Base-by-base conservation (phyloP, 2,113 vertebrate genomes). In the Dromas ardeola region DNA sequence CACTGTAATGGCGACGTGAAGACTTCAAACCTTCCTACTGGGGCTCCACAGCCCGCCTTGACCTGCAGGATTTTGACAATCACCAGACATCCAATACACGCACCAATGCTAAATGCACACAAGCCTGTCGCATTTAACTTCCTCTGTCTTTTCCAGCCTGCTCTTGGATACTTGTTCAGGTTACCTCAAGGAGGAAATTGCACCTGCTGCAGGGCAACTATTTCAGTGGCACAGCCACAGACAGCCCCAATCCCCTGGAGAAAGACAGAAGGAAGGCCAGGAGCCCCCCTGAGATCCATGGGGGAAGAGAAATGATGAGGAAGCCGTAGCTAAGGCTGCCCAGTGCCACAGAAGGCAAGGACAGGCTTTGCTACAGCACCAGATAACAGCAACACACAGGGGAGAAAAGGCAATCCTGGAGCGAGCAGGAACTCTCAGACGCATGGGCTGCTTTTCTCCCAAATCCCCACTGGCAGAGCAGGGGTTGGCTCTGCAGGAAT, bases 41-140 rank as follows among this genome's bases (percentile, higher is more conserved):
- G n/a, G 38, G 27, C 26, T 81, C 85, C 53, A 49, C 34, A 81
- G 70, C 53, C 69, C 11, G 0, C 53, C 53, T 21, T 21, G 30
- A n/a, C 34, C 69, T 40, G 27, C 40, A 32, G 23, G 40, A 29
- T 25, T 73, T 22, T n/a, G 9, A 49, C 15, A 47, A 27, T 13
- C 25, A 8, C 25, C 47, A 13, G 22, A 8, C 18, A 14, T 34
- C 45, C 47, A 42, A n/a, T 47, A 19, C 1, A 0, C 4, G 9
- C 50, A 22, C 18, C 43, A 19, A 23, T 6, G 14, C 25, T 30
- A 26, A 73, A 30, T 3, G 10, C 29, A 58, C 22, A 42, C 40
- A 22, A 74, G 13, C 22, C 43, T 8, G 15, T 6, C 23, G 16
- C 18, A 15, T 72, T 71, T 50, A 17, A n/a, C 36, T 22, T 53